Percentiles rank a stretch among this genome's conserved stretches.
These are phyloP conservation scores for Aethes cnicana DNA, from an alignment of 2,888 invertebrate species.

Conservation along the genomic window DNA sequence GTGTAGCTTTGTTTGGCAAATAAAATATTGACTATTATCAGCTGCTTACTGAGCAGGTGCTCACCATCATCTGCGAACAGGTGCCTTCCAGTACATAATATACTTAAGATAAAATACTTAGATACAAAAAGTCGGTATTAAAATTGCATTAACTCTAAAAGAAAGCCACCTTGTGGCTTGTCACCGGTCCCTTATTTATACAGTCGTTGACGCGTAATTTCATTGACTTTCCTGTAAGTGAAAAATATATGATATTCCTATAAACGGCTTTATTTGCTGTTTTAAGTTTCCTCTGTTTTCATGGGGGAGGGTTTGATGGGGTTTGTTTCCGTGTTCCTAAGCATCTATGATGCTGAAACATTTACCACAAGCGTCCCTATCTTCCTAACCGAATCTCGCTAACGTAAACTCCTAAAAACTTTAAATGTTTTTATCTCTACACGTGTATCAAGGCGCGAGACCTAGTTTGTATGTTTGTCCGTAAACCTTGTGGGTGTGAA, in stretches of 20 bases:
- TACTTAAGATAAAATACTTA: slow-evolving; percentile 12
- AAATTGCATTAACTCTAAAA: slow-evolving; percentile 25
- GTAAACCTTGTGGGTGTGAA: slow-evolving; percentile 54
- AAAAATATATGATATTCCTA: slow-evolving; percentile 5
- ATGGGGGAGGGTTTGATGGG: too few relatives aligned
- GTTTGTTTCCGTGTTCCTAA: too few relatives aligned
- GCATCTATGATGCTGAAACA: neutral
- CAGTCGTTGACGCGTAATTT: slow-evolving; percentile 14
- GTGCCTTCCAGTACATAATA: slow-evolving; percentile 11
- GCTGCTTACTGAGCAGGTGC: slow-evolving; percentile 18
- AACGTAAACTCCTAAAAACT: slow-evolving; percentile 8
- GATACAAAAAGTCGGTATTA: slow-evolving; percentile 23
- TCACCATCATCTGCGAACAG: slow-evolving; percentile 19
- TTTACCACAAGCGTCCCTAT: slow-evolving; percentile 4
- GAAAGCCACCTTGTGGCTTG: slow-evolving; percentile 25
- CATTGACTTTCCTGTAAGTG: slow-evolving; percentile 4
- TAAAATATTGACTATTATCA: neutral
- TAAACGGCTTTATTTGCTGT: too few relatives aligned
- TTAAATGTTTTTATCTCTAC: slow-evolving; percentile 34
- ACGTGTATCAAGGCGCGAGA: slow-evolving; percentile 34
- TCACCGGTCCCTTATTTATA: slow-evolving; percentile 30
- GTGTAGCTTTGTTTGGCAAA: too few relatives aligned
- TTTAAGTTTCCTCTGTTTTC: too few relatives aligned
- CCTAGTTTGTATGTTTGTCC: slow-evolving; percentile 45
- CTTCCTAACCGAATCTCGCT: slow-evolving; percentile 9